A percentile compares a stretch with the other conserved stretches of the same genome.
These are phyloP conservation scores for Pherbina coryleti DNA, from an alignment of 2,888 invertebrate genomes.

Conservation along the genomic window DNA sequence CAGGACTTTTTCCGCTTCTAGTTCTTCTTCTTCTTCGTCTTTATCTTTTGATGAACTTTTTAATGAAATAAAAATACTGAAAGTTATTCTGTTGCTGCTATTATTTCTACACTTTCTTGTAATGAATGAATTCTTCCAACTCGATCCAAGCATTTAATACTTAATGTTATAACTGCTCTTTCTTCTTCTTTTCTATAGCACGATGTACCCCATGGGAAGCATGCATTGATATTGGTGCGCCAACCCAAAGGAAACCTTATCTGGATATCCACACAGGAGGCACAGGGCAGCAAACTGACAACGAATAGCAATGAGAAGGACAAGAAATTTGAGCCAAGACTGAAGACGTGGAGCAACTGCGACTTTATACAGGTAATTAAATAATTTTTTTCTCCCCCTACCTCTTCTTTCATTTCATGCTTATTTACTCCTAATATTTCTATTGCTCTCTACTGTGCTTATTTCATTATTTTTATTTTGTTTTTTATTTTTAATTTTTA, in stretches of 20 bases:
- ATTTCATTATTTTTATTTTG: too few species aligned
- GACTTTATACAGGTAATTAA: slow-evolving; percentile 80
- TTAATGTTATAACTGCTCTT: slow-evolving; percentile 42
- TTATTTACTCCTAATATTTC: too few species aligned
- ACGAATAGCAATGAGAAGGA: slow-evolving; percentile 72
- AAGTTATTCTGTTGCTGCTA: background rate
- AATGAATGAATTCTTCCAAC: background rate
- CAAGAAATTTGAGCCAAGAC: slow-evolving; percentile 70
- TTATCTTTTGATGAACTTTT: background rate
- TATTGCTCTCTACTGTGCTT: too few species aligned
- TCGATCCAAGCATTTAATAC: background rate
- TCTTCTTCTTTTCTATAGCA: slow-evolving; percentile 70
- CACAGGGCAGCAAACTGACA: slow-evolving; percentile 73
- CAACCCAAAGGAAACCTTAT: slow-evolving; percentile 88
- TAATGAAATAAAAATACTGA: background rate
- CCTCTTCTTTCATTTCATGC: background rate
- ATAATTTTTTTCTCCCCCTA: slow-evolving; percentile 19
- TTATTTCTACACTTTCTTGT: background rate
- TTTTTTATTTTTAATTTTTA: too few species aligned
- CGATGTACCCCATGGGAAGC: slow-evolving; percentile 87
- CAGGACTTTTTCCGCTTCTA: background rate
- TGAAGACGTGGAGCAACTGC: slow-evolving; percentile 87
- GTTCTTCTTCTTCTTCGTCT: background rate
- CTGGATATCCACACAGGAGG: slow-evolving; percentile 82
- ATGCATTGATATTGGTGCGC: slow-evolving; percentile 87